Evolutionary conservation across 2,113 vertebrate species (phyloP), one percentile per base, ranked within the genome.

Genomic region (Narcine bancroftii): DNA sequence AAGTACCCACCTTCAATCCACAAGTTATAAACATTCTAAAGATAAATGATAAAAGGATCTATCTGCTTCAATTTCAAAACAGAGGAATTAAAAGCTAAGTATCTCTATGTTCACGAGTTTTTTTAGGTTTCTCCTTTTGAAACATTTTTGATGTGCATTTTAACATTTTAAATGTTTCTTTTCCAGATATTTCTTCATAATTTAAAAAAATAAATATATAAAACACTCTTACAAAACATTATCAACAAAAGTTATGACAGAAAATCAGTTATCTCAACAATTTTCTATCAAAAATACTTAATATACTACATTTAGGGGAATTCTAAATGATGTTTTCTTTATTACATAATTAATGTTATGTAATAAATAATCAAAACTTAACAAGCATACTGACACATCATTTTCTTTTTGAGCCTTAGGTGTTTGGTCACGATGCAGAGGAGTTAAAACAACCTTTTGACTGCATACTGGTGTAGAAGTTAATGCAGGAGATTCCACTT

Each of bases 361-460:
- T 69, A 63, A 60, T 53, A 79, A 92, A 53, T 33, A 75, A 60
- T 53, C 39, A 75, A 92, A 92, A 50, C 26, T 60, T 29, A 75
- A 76, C 15, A 42, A 33, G 42, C 50, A 60, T 92, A 95, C 98
- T 96, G 96, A 99, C 99, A 96, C 93, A 2, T 97, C 95, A 92
- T 97, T 98, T 95, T 99, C 97, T 94, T 99, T 99, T 93, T 98
- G 98, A 63, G 95, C 94, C 93, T 97, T 96, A 93, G 96, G 94
- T 56, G 95, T 89, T 93, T 97, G 97, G 92, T 97, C 97, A 92
- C 96, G 95, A 92, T 97, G 97, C 93, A 97, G 95, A 0, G 96
- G 95, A 5, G 94, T 92, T 92, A 96, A 95, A 93, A 96, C 94
- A 93, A 97, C 95, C 94, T 99, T 99, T 95, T 97, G 97, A 95